A percentile compares a stretch with the other conserved stretches of the same genome.
These are phyloP conservation scores for Hyperoplus immaculatus DNA, from an alignment of 2,797 vertebrate genomes.

Conservation along the genomic window DNA sequence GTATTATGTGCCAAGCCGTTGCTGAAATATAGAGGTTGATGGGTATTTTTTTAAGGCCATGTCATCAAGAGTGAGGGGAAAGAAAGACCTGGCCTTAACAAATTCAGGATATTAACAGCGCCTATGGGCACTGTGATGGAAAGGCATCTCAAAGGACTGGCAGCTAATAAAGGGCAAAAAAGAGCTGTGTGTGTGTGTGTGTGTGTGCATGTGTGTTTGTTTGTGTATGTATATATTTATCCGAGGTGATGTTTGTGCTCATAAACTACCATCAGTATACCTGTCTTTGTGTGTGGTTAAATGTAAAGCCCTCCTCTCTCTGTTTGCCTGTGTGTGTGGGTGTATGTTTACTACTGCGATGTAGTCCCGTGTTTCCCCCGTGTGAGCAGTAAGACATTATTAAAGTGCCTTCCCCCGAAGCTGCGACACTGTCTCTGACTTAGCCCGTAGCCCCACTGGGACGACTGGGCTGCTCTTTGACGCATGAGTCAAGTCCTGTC, in stretches of 20 bases:
- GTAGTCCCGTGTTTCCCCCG: slow-evolving; percentile 35
- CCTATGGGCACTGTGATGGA: slow-evolving; percentile 76
- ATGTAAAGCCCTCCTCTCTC: slow-evolving; percentile 52
- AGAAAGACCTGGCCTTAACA: slow-evolving; percentile 67
- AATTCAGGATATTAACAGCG: slow-evolving; percentile 79
- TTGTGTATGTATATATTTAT: slow-evolving; percentile 48
- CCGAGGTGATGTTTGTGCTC: slow-evolving; percentile 53
- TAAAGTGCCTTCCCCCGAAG: slow-evolving; percentile 67
- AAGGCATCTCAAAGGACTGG: slow-evolving; percentile 75
- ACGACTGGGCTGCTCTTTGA: slow-evolving; percentile 46
- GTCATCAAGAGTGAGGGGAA: slow-evolving; percentile 71
- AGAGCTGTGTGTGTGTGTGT: slow-evolving; percentile 36
- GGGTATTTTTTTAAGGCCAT: slow-evolving; percentile 71
- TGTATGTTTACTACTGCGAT: slow-evolving; percentile 67
- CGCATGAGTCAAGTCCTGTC: slow-evolving; percentile 48
- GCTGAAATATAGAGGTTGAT: slow-evolving; percentile 69
- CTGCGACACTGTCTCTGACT: slow-evolving; percentile 55
- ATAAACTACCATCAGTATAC: slow-evolving; percentile 68
- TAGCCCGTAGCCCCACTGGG: slow-evolving; percentile 37
- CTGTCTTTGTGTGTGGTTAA: slow-evolving; percentile 58
- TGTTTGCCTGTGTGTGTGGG: slow-evolving; percentile 64
- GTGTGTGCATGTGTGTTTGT: slow-evolving; percentile 26
- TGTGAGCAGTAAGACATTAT: slow-evolving; percentile 72
- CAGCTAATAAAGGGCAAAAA: slow-evolving; percentile 77
- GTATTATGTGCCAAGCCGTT: slow-evolving; percentile 53